Evolutionary conservation across 2,888 invertebrate genomes (phyloP).

Genomic region (Spialia ferax): DNA sequence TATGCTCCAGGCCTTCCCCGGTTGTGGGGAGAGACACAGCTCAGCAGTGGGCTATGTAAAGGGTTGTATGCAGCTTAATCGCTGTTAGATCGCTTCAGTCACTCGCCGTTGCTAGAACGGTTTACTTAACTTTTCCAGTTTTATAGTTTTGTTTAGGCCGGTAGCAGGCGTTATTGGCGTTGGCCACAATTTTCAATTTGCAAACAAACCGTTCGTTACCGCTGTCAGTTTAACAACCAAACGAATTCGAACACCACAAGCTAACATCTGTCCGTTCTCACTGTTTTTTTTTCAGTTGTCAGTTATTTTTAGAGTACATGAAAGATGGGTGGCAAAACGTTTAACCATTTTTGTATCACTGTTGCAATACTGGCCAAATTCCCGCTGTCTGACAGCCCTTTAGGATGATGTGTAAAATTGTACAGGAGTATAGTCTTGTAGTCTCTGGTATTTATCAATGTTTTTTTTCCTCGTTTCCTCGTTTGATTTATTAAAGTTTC

Average conservation of each 20-base stretch:
- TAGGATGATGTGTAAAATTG: too few species aligned
- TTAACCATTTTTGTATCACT: background rate
- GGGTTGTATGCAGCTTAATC: background rate
- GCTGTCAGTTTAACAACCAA: conserved; percentile 25
- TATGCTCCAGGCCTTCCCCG: too few species aligned
- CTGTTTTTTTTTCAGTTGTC: background rate
- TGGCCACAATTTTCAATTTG: conserved; percentile 34
- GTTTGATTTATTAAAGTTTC: too few species aligned
- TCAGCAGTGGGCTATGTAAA: too few species aligned
- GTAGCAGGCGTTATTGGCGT: conserved; percentile 16
- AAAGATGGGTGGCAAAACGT: background rate
- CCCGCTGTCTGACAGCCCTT: too few species aligned
- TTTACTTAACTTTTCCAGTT: background rate
- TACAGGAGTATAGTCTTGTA: too few species aligned
- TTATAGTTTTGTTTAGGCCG: conserved; percentile 12
- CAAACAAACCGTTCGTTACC: conserved; percentile 39
- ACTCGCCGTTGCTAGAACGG: background rate
- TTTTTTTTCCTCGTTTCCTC: too few species aligned
- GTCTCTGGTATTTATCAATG: too few species aligned
- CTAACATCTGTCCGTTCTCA: conserved; percentile 20
- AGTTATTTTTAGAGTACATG: background rate
- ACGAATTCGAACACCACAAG: conserved; percentile 17
- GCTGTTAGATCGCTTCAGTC: background rate
- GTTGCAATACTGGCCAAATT: too few species aligned
- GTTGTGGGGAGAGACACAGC: too few species aligned